These are phyloP conservation scores for Calosoma granatense DNA, from an alignment of 1,140 invertebrate genomes.

Conservation along the genomic window DNA sequence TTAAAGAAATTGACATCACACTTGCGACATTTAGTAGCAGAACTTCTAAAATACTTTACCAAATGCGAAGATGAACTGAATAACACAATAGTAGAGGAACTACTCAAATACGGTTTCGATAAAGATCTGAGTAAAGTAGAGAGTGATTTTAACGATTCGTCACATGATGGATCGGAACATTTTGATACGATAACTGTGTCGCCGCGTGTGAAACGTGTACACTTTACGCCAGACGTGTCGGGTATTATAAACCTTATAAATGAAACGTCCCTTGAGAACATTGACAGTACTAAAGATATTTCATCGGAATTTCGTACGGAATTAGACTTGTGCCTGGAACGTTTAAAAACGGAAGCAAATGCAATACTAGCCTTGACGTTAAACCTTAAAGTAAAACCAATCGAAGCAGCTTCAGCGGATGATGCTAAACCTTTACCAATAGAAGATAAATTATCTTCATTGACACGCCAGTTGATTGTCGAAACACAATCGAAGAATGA, in stretches of 20 bases:
- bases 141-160: conserved; percentile 19
- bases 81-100: conserved; percentile 54
- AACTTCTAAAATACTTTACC: conserved; percentile 59
- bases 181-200: conserved; percentile 5
- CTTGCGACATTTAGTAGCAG: conserved; percentile 47
- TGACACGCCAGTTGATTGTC: conserved; percentile 24
- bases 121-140: conserved; percentile 24
- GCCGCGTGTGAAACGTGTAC: conserved; percentile 43
- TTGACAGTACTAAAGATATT: conserved; percentile 40
- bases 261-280: conserved; percentile 32
- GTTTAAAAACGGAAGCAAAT: conserved; percentile 53
- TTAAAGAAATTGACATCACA: conserved; percentile 44
- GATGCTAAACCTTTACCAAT: conserved; percentile 20
- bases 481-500: conserved; percentile 27
- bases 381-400: conserved; percentile 20
- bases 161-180: conserved; percentile 19
- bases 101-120: conserved; percentile 38
- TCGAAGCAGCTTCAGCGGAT: conserved; percentile 14
- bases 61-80: conserved; percentile 68
- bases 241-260: conserved; percentile 50
- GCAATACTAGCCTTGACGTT: conserved; percentile 51
- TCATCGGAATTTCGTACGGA: conserved; percentile 47
- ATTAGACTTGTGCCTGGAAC: conserved; percentile 50
- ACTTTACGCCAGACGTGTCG: conserved; percentile 56
- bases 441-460: conserved; percentile 20